These are phyloP conservation scores for Teleogryllus oceanicus DNA, from an alignment of 2,888 invertebrate species.

Conservation along the genomic window DNA sequence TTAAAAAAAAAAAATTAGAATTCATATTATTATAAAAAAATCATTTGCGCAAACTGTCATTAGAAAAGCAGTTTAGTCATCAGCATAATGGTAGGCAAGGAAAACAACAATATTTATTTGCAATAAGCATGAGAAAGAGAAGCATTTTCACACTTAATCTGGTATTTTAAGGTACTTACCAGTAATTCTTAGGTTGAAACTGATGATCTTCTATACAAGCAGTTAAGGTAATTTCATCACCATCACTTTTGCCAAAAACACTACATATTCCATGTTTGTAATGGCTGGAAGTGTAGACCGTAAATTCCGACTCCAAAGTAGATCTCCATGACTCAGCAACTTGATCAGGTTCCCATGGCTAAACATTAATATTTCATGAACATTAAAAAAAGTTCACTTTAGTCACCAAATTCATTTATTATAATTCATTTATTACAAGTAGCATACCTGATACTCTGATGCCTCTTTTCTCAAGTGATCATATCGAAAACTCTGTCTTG, in stretches of 20 bases:
- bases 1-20: no score
- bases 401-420: no score
- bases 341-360: slow-evolving; percentile 58
- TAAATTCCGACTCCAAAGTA: slow-evolving; percentile 84
- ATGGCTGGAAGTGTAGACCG: slow-evolving; percentile 87
- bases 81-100: no score
- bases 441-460: slow-evolving; percentile 71
- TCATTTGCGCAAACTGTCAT: no score
- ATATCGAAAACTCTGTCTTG: slow-evolving; percentile 92
- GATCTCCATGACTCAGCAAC: slow-evolving; percentile 84
- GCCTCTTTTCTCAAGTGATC: slow-evolving; percentile 97
- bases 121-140: no score
- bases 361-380: background rate
- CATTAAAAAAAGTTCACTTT: background rate
- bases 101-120: no score
- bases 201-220: slow-evolving; percentile 99
- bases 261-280: slow-evolving; percentile 83
- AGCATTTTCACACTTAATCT: no score
- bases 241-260: slow-evolving; percentile 54
- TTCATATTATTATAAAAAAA: no score
- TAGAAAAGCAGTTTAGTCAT: no score
- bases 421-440: background rate
- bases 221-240: slow-evolving; percentile 72
- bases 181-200: slow-evolving; percentile 93
- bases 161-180: slow-evolving; percentile 50